These are phyloP conservation scores for Drosophila cyrtoloma DNA, from an alignment of 2,888 invertebrate genomes.

Conservation along the genomic window DNA sequence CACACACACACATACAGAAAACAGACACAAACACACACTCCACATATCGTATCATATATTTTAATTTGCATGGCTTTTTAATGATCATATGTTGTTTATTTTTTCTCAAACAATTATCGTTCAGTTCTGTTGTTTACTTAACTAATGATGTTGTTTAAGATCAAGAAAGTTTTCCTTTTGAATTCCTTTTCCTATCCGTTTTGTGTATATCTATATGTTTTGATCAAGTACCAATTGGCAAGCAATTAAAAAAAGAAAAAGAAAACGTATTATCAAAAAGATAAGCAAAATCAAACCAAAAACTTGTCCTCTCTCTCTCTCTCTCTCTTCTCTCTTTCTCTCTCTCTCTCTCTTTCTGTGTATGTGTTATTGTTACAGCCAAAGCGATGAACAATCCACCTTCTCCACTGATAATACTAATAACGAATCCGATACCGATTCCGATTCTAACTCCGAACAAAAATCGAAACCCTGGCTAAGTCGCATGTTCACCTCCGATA, in stretches of 20 bases:
- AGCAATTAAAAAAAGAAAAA: constrained; percentile 21
- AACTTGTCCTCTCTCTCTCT: constrained; percentile 66
- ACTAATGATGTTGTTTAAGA: constrained; percentile 49
- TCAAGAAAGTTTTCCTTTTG: constrained; percentile 44
- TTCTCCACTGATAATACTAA: constrained; percentile 81
- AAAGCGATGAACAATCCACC: constrained; percentile 83
- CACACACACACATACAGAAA: constrained; percentile 7
- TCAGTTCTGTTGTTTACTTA: constrained; percentile 30
- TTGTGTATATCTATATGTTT: constrained; percentile 39
- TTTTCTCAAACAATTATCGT: constrained; percentile 22
- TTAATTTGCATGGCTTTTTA: constrained; percentile 78
- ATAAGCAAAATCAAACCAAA: constrained; percentile 53
- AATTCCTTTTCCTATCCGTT: constrained; percentile 43
- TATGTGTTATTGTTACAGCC: constrained; percentile 85
- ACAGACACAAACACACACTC: constrained; percentile 13
- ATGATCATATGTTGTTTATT: constrained; percentile 54
- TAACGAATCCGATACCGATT: constrained; percentile 67
- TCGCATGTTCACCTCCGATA: constrained; percentile 83
- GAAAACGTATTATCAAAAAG: constrained; percentile 24
- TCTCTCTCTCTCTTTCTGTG: constrained; percentile 68
- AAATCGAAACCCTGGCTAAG: constrained; percentile 85
- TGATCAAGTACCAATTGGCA: constrained; percentile 46
- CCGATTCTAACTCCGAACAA: constrained; percentile 76
- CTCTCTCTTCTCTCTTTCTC: constrained; percentile 32
- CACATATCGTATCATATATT: constrained; percentile 38